Evolutionary conservation across 1,140 invertebrate genomes (phyloP).

Genomic region (Drosophila tropicalis): DNA sequence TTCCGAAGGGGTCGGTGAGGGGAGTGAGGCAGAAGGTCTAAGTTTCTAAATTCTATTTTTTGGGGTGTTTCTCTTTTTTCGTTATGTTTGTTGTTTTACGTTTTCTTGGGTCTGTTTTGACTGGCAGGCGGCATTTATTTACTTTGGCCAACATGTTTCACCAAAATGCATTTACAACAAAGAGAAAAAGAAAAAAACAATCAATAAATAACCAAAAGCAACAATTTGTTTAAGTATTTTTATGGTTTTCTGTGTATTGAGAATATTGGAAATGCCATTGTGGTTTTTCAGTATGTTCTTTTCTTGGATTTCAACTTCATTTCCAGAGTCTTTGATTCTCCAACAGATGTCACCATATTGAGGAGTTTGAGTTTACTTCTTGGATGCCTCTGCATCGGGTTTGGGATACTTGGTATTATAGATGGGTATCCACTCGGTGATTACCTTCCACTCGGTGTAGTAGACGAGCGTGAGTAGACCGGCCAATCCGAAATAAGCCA

Average conservation of each 20-base stretch:
- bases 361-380: not conserved
- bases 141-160: conserved; percentile 51
- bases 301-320: conserved; percentile 15
- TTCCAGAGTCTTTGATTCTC: conserved; percentile 14
- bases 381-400: conserved; percentile 30
- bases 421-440: conserved; percentile 59
- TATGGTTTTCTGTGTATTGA: conserved; percentile 2
- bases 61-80: conserved; percentile 41
- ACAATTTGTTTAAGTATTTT: conserved; percentile 36
- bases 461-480: conserved; percentile 42
- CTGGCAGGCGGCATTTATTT: conserved; percentile 55
- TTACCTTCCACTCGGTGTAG: conserved; percentile 57
- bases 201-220: conserved; percentile 24
- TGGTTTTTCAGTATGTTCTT: not conserved
- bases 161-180: conserved; percentile 50
- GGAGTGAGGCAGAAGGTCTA: not conserved
- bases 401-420: conserved; percentile 65
- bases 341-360: not conserved
- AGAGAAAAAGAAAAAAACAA: conserved; percentile 8
- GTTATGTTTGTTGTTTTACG: conserved; percentile 29
- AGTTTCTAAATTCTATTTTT: conserved; percentile 28
- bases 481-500: conserved; percentile 49
- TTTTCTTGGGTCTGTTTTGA: conserved; percentile 40
- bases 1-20: not conserved
- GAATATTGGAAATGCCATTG: not conserved